These are phyloP conservation scores for Amphiprion ocellaris DNA, from an alignment of 2,113 vertebrate species.

Conservation along the genomic window DNA sequence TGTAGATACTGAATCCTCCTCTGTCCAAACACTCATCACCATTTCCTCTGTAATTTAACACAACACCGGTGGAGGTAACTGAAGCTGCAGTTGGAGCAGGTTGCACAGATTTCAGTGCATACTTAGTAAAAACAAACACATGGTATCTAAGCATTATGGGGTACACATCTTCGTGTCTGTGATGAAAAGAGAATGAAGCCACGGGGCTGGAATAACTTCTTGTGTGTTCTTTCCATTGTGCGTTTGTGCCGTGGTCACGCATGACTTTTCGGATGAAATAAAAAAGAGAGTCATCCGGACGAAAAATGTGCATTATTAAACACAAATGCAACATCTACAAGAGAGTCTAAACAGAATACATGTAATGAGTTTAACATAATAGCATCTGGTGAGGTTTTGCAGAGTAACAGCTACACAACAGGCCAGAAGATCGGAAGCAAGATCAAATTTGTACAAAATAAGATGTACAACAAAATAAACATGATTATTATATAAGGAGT, in stretches of 20 bases:
- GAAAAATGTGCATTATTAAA: slow-evolving; percentile 9
- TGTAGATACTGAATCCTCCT: slow-evolving; percentile 7
- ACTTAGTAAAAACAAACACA: slow-evolving; percentile 56
- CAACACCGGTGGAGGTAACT: slow-evolving; percentile 21
- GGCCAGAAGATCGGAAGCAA: no score
- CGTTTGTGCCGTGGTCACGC: not conserved
- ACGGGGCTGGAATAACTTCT: slow-evolving; percentile 20
- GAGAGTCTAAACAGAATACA: not conserved
- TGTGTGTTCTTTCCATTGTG: slow-evolving; percentile 30
- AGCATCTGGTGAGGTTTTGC: no score
- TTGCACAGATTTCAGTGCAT: slow-evolving; percentile 21
- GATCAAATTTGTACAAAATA: no score
- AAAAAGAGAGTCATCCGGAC: slow-evolving; percentile 21
- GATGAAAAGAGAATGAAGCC: slow-evolving; percentile 40
- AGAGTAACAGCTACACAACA: not conserved
- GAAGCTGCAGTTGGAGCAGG: slow-evolving; percentile 5
- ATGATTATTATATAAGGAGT: no score
- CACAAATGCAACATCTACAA: not conserved
- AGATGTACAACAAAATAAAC: no score
- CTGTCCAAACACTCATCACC: slow-evolving; percentile 37
- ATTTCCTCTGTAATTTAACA: slow-evolving; percentile 34
- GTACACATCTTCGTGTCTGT: slow-evolving; percentile 19
- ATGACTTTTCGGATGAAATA: slow-evolving; percentile 13
- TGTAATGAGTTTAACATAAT: not conserved
- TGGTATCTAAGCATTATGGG: slow-evolving; percentile 52